Percentiles rank a stretch among this genome's conserved stretches.
Evolutionary conservation across 2,113 vertebrate species (phyloP).

Genomic region (Dipodomys stephensi): DNA sequence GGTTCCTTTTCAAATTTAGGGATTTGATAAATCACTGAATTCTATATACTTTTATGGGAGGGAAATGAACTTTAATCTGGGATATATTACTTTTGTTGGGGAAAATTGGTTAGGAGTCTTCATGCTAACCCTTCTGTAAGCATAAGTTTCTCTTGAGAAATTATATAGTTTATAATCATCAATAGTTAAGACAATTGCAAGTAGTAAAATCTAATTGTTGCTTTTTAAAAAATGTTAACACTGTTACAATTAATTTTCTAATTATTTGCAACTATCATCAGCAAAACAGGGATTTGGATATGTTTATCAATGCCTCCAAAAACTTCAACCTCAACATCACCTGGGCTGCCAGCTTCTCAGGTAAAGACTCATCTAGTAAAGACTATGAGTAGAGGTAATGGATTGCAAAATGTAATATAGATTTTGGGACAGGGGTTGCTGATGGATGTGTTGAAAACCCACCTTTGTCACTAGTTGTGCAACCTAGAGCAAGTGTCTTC

Average conservation of each 20-base stretch:
- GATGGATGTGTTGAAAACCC: slow-evolving; percentile 1
- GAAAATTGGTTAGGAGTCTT: slow-evolving; percentile 46
- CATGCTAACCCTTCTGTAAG: background rate
- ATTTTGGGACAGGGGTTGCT: background rate
- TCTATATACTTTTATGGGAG: background rate
- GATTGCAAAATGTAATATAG: background rate
- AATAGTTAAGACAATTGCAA: slow-evolving; percentile 19
- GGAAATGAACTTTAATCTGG: slow-evolving; percentile 47
- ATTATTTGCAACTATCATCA: slow-evolving; percentile 75
- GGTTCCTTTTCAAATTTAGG: slow-evolving; percentile 1
- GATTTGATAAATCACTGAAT: slow-evolving; percentile 40
- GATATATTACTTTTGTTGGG: slow-evolving; percentile 14
- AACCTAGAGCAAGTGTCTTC: background rate
- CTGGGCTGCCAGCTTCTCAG: slow-evolving; percentile 97
- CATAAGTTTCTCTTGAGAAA: slow-evolving; percentile 31
- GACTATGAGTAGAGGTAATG: background rate
- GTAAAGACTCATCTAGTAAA: slow-evolving; percentile 84
- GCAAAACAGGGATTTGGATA: slow-evolving; percentile 98
- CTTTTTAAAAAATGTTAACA: slow-evolving; percentile 56
- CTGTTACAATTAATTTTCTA: slow-evolving; percentile 36
- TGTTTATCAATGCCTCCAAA: slow-evolving; percentile 99
- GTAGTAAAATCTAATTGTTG: slow-evolving; percentile 35
- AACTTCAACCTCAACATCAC: slow-evolving; percentile 99
- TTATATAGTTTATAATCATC: background rate
- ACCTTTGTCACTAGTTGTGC: background rate